phyloP scores from a whole-genome alignment of 2,113 vertebrate species.

The Tachysurus fulvidraco region DNA sequence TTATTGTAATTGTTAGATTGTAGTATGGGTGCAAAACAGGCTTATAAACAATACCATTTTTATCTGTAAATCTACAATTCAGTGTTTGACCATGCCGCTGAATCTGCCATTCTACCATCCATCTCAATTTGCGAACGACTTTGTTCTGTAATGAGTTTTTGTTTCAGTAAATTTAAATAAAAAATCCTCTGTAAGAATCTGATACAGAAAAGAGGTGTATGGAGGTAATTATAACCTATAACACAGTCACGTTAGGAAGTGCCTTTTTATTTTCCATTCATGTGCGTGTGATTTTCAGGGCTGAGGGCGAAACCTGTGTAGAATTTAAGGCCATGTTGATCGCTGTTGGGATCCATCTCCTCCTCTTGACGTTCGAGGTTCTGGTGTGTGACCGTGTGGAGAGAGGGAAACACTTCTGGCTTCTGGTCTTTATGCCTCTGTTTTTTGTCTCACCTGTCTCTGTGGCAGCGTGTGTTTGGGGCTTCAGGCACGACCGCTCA shows the following conservation, averaged over 20 bases:
- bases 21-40: not conserved
- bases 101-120: not conserved
- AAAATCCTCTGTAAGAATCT: not conserved
- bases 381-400: constrained; percentile 93
- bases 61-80: not conserved
- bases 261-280: not conserved
- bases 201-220: not conserved
- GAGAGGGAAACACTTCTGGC: constrained; percentile 89
- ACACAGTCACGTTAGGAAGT: not conserved
- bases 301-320: constrained; percentile 97
- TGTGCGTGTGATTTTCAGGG: constrained; percentile 67
- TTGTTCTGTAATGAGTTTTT: not conserved
- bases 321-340: constrained; percentile 99
- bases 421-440: constrained; percentile 96
- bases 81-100: too few relatives aligned
- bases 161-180: not conserved
- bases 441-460: constrained; percentile 98
- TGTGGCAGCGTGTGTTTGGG: constrained; percentile 97
- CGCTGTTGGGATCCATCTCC: constrained; percentile 93
- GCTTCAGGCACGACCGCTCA: constrained; percentile 94
- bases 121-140: not conserved
- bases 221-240: not conserved
- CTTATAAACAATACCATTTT: not conserved
- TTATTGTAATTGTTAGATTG: not conserved
- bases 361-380: constrained; percentile 96